Base-by-base conservation (phyloP, 2,113 vertebrate genomes). In the Hydrolagus affinis region DNA sequence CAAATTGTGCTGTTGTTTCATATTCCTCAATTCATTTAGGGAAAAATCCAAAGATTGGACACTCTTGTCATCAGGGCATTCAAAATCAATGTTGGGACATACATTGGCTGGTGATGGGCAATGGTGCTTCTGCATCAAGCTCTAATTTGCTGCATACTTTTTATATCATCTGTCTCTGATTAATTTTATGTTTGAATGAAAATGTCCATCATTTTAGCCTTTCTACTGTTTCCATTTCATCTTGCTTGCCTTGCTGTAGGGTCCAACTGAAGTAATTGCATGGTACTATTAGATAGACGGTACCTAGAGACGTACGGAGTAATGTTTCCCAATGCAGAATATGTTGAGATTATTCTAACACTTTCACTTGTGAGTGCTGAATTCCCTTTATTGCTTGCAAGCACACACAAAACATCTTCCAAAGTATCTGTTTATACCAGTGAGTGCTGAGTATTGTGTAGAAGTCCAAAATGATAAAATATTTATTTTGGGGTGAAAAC, bases 401-500 rank as follows among this genome's bases (percentile, higher is more conserved):
- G 28, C 10, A 78, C 23, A 60, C 59, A 78, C 62, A 12, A 66
- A 30, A 23, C 8, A 30, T 28, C 62, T 66, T 66, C 60, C 15
- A 80, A 64, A 30, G 23, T 64, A 25, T 57, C 25, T 25, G 17
- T 83, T 12, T 25, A 83, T 83, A 19, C 32, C 64, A 32, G 66
- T 64, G 57, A 60, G 28, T 80, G n/a, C 76, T 78, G 14, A 60
- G 25, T 83, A n/a, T 83, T 21, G 32, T 10, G 62, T 68, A 83
- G 78, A 17, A 83, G 23, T 23, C 25, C 28, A 2, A 4, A 15
- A 23, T 66, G 62, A 64, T 66, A 66, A 83, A 66, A 32, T 83
- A 83, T 83, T 83, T 83, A 60, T 83, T 64, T 32, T 66, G 21
- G 25, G 78, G 64, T 17, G 25, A 83, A 83, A 19, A 8, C 25